Evolutionary conservation across 2,113 vertebrate genomes (phyloP).

Genomic region (Marmota monax): DNA sequence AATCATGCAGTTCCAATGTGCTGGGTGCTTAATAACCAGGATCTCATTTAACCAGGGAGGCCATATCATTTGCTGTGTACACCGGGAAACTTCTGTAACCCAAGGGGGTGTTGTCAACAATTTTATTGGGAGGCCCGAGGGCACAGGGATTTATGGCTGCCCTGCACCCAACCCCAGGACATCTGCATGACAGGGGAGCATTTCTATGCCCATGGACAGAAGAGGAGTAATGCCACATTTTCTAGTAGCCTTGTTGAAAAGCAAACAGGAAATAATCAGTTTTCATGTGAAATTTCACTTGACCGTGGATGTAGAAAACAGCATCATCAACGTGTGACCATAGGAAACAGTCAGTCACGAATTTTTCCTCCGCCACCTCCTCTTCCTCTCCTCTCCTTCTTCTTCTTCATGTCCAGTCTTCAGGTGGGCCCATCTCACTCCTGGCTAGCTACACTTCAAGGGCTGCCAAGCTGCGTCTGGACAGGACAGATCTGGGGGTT

Average conservation of each 20-base stretch:
- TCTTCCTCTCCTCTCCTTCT: no score
- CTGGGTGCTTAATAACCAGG: not conserved
- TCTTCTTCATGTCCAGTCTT: not conserved
- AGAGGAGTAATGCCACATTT: not conserved
- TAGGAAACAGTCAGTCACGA: not conserved
- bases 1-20: no score
- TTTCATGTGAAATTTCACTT: not conserved
- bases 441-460: not conserved
- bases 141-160: fast-evolving
- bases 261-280: not conserved
- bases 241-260: not conserved
- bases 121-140: fast-evolving
- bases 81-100: not conserved
- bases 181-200: not conserved
- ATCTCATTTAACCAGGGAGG: not conserved
- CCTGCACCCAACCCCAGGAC: not conserved
- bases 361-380: fast-evolving
- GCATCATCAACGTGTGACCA: not conserved
- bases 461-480: fast-evolving
- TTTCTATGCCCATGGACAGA: not conserved
- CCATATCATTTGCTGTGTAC: not conserved
- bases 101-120: not conserved
- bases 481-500: fast-evolving
- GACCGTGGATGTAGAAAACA: not conserved
- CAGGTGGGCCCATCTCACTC: not conserved